These are phyloP conservation scores for Listronotus bonariensis DNA, from an alignment of 1,140 invertebrate genomes.

Conservation along the genomic window DNA sequence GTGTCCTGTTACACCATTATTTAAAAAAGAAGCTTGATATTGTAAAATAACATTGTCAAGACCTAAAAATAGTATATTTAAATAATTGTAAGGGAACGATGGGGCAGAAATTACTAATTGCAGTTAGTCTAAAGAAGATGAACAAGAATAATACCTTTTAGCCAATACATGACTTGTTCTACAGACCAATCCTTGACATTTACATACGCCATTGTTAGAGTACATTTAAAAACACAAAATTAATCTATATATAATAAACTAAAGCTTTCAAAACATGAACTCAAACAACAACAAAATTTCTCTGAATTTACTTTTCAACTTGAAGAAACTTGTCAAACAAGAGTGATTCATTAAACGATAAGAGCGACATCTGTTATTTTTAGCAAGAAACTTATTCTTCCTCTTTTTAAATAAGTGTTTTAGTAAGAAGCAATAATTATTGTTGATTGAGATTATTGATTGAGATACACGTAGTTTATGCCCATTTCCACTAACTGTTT, in stretches of 20 bases:
- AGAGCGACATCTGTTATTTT: too few relatives aligned
- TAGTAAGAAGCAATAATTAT: too few relatives aligned
- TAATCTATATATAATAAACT: neutral
- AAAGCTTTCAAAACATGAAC: neutral
- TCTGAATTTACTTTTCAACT: neutral
- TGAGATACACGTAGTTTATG: too few relatives aligned
- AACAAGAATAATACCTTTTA: slow-evolving; percentile 69
- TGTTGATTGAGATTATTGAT: too few relatives aligned
- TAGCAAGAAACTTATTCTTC: too few relatives aligned
- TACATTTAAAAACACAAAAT: slow-evolving; percentile 4
- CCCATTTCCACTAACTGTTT: too few relatives aligned
- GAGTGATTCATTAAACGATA: slow-evolving; percentile 1
- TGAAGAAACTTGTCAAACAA: slow-evolving; percentile 12
- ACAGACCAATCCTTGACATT: slow-evolving; percentile 91
- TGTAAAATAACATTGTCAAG: slow-evolving; percentile 79
- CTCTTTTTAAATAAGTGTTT: too few relatives aligned
- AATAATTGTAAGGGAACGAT: neutral
- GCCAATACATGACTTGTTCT: slow-evolving; percentile 92
- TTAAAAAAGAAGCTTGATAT: slow-evolving; percentile 81
- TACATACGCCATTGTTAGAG: slow-evolving; percentile 73
- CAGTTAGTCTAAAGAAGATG: slow-evolving; percentile 4
- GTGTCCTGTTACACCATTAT: slow-evolving; percentile 80
- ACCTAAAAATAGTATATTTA: slow-evolving; percentile 61
- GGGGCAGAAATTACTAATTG: neutral
- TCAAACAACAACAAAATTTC: neutral